A percentile compares a stretch with the other conserved stretches of the same genome.
Conservation (phyloP, 2,113 vertebrate species). For the Eurystomus gularis region DNA sequence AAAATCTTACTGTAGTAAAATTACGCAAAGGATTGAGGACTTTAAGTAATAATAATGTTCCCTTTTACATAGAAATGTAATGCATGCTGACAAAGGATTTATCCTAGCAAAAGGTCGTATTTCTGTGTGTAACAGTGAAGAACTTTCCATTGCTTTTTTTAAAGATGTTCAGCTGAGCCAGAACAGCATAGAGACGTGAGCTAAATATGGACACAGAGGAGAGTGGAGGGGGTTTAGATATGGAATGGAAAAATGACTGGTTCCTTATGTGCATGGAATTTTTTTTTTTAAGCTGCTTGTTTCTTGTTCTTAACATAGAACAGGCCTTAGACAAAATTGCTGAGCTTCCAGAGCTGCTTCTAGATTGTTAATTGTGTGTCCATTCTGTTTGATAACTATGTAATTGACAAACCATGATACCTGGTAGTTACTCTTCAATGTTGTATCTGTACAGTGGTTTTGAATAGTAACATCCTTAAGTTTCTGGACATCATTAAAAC, state of each 20-base stretch:
- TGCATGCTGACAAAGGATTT: background rate
- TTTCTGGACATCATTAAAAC: background rate
- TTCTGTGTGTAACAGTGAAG: background rate
- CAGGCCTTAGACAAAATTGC: background rate
- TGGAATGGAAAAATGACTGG: background rate
- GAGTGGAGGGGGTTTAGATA: background rate
- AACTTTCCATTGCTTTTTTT: background rate
- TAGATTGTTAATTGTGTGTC: background rate
- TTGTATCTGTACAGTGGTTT: background rate
- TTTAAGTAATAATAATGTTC: background rate
- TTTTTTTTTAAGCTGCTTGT: background rate
- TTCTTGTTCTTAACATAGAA: background rate
- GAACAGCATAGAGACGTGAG: background rate
- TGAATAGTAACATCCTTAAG: background rate
- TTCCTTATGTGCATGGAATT: background rate
- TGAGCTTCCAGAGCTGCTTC: background rate
- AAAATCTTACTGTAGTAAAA: background rate
- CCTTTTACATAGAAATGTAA: background rate
- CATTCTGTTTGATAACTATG: background rate
- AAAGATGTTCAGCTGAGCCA: background rate
- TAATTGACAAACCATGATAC: background rate
- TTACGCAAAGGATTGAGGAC: background rate
- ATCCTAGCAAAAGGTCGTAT: background rate
- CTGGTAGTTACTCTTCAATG: background rate
- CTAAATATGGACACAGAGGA: background rate